Base-by-base conservation (phyloP, 2,888 invertebrate genomes). In the Incurvaria masculella region DNA sequence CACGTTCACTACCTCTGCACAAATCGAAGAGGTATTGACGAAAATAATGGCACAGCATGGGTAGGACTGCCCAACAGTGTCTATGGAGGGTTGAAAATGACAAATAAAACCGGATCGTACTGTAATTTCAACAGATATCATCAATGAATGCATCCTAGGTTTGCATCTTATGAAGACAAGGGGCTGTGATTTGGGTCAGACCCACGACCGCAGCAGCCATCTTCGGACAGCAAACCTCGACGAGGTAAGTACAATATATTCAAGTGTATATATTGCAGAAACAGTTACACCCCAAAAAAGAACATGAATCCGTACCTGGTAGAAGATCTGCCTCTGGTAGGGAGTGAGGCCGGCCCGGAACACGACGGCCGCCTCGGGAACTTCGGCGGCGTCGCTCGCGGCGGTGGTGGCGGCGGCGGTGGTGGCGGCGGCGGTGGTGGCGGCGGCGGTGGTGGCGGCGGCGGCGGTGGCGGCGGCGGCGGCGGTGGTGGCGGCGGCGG, bases 261-360 rank as follows among this genome's bases (percentile, higher is more conserved):
- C n/a, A n/a, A n/a, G n/a, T n/a, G n/a, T n/a, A n/a, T n/a, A n/a
- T n/a, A n/a, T n/a, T n/a, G n/a, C n/a, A n/a, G n/a, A n/a, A n/a
- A n/a, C n/a, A n/a, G n/a, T n/a, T n/a, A n/a, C n/a, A n/a, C n/a
- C n/a, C n/a, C n/a, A n/a, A n/a, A n/a, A n/a, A n/a, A n/a, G n/a
- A n/a, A n/a, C n/a, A n/a, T n/a, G n/a, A n/a, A n/a, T n/a, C 10
- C 23, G 53, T 68, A 92, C 88, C 80, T 94, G 93, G 66, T 94
- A 92, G 69, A 91, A 92, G 80, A 93, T 91, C 69, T 96, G 95
- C 38, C 92, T 72, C 44, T 89, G 90, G 4, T 90, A 83, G 0
- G 95, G 95, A 45, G 91, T 69, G 54, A 83, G 76, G 11, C 88
- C 88, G 2, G 91, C 89, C 6, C 84, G 55, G 69, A 72, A 66